phyloP scores from a whole-genome alignment of 2,797 vertebrate genomes.

The Melanotaenia boesemani region DNA sequence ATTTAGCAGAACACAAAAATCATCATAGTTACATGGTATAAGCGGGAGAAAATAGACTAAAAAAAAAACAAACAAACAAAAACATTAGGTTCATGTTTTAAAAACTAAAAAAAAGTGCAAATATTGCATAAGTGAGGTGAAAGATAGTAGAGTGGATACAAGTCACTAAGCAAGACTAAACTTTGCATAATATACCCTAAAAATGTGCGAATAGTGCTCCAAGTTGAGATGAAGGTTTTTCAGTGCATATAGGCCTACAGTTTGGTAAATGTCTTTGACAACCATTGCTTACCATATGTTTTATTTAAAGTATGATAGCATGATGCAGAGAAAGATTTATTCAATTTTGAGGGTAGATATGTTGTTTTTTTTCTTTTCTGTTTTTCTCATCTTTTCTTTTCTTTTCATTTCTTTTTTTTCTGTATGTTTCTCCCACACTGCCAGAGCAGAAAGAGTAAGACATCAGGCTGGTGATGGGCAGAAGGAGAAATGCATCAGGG shows the following conservation, averaged over 20 bases:
- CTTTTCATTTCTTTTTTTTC: constrained; percentile 5
- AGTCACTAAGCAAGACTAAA: background rate
- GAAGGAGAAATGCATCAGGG: constrained; percentile 65
- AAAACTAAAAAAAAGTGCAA: background rate
- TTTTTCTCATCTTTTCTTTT: too few relatives aligned
- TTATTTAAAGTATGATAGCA: background rate
- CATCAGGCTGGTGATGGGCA: constrained; percentile 51
- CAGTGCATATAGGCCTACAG: background rate
- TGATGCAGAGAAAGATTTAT: background rate
- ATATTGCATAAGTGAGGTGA: background rate
- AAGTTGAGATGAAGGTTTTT: background rate
- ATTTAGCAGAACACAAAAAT: background rate
- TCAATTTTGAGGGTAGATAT: constrained; percentile 30
- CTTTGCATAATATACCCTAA: background rate
- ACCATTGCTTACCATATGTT: background rate
- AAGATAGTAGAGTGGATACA: background rate
- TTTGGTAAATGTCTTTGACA: background rate
- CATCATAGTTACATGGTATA: background rate
- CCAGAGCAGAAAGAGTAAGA: constrained; percentile 47
- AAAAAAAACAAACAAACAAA: too few relatives aligned
- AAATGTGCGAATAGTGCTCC: background rate
- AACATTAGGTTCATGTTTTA: background rate
- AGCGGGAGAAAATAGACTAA: too few relatives aligned
- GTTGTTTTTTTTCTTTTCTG: background rate
- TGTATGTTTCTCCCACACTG: background rate